Evolutionary conservation across 2,888 invertebrate genomes (phyloP).

Genomic region (Spatulosminthurus flaviceps): DNA sequence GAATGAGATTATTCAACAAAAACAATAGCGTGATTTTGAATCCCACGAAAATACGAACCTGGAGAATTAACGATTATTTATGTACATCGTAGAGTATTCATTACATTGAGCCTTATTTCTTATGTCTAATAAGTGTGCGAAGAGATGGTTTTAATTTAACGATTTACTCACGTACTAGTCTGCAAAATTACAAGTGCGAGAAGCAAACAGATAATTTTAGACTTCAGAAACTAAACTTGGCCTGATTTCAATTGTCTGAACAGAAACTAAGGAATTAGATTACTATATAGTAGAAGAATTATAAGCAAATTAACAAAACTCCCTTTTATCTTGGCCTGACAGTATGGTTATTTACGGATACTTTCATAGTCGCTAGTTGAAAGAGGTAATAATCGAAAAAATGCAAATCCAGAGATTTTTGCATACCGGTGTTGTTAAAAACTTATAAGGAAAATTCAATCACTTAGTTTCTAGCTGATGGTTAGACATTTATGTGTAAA

Average conservation of each 20-base stretch:
- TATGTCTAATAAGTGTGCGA: not conserved
- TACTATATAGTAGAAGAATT: not conserved
- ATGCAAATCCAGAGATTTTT: too few relatives aligned
- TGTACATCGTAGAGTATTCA: not conserved
- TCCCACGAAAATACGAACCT: slow-evolving; percentile 9
- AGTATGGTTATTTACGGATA: too few relatives aligned
- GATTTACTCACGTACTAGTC: not conserved
- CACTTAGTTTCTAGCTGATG: too few relatives aligned
- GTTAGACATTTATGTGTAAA: too few relatives aligned
- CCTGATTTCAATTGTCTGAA: not conserved
- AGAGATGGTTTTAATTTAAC: not conserved
- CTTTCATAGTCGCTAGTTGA: too few relatives aligned
- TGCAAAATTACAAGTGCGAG: not conserved
- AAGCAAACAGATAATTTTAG: too few relatives aligned
- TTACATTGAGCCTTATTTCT: not conserved
- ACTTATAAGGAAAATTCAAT: too few relatives aligned
- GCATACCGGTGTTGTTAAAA: too few relatives aligned
- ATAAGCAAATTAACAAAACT: not conserved
- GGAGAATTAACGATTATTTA: slow-evolving; percentile 3
- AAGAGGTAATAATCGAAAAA: too few relatives aligned
- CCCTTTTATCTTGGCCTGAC: too few relatives aligned
- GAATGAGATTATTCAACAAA: not conserved
- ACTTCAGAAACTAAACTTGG: too few relatives aligned
- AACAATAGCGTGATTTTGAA: not conserved
- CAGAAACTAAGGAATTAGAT: not conserved